A percentile compares a stretch with the other conserved stretches of the same genome.
Evolutionary conservation across 2,113 vertebrate species (phyloP).

Genomic region (Gallinago jamesoni): DNA sequence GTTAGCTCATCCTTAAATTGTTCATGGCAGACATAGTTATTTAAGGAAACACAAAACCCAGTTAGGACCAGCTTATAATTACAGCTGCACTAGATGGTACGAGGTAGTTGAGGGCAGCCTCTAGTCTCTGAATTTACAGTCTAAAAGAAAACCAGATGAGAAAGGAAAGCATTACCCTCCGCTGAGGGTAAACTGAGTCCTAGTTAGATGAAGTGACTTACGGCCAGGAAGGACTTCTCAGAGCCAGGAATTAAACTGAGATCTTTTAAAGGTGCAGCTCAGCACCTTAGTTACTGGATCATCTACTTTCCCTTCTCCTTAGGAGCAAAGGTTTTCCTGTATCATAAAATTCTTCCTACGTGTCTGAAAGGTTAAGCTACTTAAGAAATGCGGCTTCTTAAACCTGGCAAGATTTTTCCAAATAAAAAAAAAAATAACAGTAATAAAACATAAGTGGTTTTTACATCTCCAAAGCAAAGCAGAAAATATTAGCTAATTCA

Average conservation of each 20-base stretch:
- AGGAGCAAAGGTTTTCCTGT: neutral
- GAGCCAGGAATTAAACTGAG: neutral
- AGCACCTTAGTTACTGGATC: neutral
- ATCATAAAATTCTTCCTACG: neutral
- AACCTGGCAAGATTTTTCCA: neutral
- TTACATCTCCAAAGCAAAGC: conserved; percentile 29
- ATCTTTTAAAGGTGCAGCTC: neutral
- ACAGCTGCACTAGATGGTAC: neutral
- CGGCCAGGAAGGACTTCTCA: neutral
- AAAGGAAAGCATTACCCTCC: neutral
- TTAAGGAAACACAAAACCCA: neutral
- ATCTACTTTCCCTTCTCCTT: neutral
- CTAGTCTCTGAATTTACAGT: neutral
- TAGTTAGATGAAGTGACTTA: neutral
- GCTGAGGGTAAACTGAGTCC: neutral
- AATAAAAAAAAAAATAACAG: neutral
- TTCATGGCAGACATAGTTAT: neutral
- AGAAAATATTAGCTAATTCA: conserved; percentile 65
- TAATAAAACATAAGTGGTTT: conserved; percentile 37
- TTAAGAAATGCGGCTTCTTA: conserved; percentile 25
- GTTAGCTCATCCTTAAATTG: neutral
- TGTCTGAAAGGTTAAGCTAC: conserved; percentile 21
- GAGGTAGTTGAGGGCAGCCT: neutral
- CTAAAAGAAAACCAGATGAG: neutral
- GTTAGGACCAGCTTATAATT: neutral